phyloP scores from a whole-genome alignment of 2,113 vertebrate species.

The Paralichthys olivaceus region DNA sequence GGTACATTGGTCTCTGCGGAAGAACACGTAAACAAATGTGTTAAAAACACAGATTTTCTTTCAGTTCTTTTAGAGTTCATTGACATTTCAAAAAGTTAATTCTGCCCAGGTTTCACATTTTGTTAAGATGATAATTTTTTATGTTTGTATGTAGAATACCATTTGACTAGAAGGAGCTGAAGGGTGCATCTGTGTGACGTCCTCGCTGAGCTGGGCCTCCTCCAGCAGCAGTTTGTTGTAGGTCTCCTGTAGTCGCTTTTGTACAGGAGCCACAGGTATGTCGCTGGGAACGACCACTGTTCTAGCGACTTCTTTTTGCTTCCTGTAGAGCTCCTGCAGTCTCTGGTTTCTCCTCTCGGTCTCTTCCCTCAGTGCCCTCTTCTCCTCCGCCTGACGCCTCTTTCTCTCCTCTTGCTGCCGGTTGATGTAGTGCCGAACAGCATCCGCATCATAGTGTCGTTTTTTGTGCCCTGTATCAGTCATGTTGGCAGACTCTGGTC shows the following conservation, averaged over 20 bases:
- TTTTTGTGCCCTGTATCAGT: slow-evolving; percentile 80
- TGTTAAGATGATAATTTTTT: neutral
- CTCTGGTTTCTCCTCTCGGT: slow-evolving; percentile 82
- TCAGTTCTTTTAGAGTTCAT: too few relatives aligned
- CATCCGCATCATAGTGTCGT: slow-evolving; percentile 92
- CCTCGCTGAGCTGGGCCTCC: slow-evolving; percentile 80
- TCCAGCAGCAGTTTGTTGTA: slow-evolving; percentile 89
- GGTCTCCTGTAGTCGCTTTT: slow-evolving; percentile 84
- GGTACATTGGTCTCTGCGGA: slow-evolving; percentile 88
- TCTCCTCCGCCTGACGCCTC: slow-evolving; percentile 90
- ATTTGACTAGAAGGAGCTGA: slow-evolving; percentile 32
- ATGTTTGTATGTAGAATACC: slow-evolving; percentile 27
- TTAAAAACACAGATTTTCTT: neutral
- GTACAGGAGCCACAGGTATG: slow-evolving; percentile 76
- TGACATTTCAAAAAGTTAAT: too few relatives aligned
- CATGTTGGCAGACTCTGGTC: slow-evolving; percentile 77
- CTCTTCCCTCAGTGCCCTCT: slow-evolving; percentile 88
- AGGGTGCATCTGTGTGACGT: slow-evolving; percentile 42
- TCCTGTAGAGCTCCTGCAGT: slow-evolving; percentile 95
- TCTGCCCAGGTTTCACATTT: neutral
- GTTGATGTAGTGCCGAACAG: slow-evolving; percentile 91
- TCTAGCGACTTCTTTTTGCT: slow-evolving; percentile 82
- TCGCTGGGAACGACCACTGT: slow-evolving; percentile 56
- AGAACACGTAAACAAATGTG: slow-evolving; percentile 22
- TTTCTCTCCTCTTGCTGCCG: slow-evolving; percentile 93